Conservation (phyloP, 1,140 invertebrate genomes). For the Drosophila seguyi region DNA sequence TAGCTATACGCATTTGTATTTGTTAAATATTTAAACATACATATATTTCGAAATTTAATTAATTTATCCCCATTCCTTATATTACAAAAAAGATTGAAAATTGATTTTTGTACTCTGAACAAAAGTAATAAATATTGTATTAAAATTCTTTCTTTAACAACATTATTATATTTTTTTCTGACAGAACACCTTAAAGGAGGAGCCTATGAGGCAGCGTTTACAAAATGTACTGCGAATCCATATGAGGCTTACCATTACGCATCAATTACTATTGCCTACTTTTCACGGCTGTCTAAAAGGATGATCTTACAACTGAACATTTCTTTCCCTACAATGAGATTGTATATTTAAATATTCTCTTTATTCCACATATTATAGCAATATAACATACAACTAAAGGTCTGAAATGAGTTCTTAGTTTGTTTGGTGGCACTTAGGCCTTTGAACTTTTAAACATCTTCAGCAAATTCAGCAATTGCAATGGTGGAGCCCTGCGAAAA, state of each 20-base stretch:
- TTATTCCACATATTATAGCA: neutral
- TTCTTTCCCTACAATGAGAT: neutral
- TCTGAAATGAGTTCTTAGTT: neutral
- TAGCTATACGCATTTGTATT: no score
- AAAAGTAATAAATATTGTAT: neutral
- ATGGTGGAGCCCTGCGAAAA: conserved; percentile 42
- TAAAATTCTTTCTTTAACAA: neutral
- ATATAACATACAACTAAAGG: neutral
- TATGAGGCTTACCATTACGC: neutral
- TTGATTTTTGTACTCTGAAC: no score
- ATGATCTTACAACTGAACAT: neutral
- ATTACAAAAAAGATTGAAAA: no score
- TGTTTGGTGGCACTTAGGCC: conserved; percentile 4
- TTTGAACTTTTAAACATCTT: conserved; percentile 59
- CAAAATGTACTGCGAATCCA: neutral
- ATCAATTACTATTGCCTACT: neutral
- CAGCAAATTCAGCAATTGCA: conserved; percentile 59
- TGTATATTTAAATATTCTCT: neutral
- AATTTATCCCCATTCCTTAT: no score
- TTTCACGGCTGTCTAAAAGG: neutral
- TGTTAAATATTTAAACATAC: no score
- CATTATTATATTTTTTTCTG: neutral
- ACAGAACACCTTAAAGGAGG: neutral
- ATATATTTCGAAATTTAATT: no score
- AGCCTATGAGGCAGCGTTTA: neutral